Percentiles rank a stretch among this genome's conserved stretches.
phyloP scores from a whole-genome alignment of 2,797 vertebrate species.

The Serranus cabrilla region DNA sequence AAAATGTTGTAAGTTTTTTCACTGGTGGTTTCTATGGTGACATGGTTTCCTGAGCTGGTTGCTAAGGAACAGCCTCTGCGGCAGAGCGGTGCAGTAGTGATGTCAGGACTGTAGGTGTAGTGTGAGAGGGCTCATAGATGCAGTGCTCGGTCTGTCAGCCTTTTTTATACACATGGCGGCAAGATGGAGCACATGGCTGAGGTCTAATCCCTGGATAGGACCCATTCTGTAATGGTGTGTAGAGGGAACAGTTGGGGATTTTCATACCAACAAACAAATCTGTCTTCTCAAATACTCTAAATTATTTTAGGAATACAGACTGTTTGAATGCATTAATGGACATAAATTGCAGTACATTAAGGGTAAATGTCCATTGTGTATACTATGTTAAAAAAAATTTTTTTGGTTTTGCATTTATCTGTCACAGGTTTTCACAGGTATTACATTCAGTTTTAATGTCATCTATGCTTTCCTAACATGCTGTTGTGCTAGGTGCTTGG shows the following conservation, averaged over 20 bases:
- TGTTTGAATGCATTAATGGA: slow-evolving; percentile 12
- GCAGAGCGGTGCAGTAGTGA: slow-evolving; percentile 86
- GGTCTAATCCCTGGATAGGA: slow-evolving; percentile 30
- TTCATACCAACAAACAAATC: slow-evolving; percentile 43
- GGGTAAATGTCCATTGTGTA: background rate
- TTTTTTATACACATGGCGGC: slow-evolving; percentile 50
- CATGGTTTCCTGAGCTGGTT: slow-evolving; percentile 90
- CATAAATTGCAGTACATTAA: background rate
- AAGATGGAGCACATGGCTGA: slow-evolving; percentile 62
- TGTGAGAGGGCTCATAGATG: slow-evolving; percentile 65
- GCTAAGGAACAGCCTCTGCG: slow-evolving; percentile 93
- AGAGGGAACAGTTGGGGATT: slow-evolving; percentile 33
- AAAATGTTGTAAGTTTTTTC: slow-evolving; percentile 76
- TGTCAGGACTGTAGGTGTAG: slow-evolving; percentile 85
- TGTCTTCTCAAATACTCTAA: background rate
- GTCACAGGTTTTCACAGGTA: background rate
- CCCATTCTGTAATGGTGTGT: slow-evolving; percentile 5
- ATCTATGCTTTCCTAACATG: background rate
- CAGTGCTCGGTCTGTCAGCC: slow-evolving; percentile 62
- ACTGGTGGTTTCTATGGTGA: slow-evolving; percentile 89
- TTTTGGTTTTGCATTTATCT: slow-evolving; percentile 10
- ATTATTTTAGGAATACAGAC: slow-evolving; percentile 26
- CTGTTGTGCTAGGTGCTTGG: slow-evolving; percentile 9
- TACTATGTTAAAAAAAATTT: background rate
- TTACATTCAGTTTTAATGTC: background rate